These are phyloP conservation scores for Pantherophis alleghaniensis DNA, from an alignment of 2,797 vertebrate genomes.

Conservation along the genomic window DNA sequence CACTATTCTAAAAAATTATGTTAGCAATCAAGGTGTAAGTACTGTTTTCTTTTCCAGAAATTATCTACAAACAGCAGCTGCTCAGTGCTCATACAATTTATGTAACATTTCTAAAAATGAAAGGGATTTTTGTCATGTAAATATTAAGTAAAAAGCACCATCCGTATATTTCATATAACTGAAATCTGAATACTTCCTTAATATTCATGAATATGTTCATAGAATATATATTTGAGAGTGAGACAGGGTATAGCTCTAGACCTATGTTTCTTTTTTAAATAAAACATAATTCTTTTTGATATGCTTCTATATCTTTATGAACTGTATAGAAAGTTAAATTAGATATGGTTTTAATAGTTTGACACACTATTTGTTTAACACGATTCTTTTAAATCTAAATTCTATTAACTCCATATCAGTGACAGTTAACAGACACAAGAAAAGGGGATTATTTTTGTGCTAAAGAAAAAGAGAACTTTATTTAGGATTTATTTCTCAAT, in stretches of 20 bases:
- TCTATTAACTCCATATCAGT: not conserved
- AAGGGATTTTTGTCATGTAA: constrained; percentile 17
- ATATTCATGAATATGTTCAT: not conserved
- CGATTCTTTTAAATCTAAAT: not conserved
- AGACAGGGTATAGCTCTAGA: not conserved
- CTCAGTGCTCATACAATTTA: not conserved
- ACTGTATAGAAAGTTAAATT: not conserved
- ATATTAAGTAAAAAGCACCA: constrained; percentile 42
- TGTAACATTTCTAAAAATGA: not conserved
- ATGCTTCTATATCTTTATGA: not conserved
- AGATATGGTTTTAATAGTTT: not conserved
- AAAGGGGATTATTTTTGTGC: not conserved
- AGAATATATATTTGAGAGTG: not conserved
- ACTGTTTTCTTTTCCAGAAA: not conserved
- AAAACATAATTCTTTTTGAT: not conserved
- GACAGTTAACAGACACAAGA: not conserved
- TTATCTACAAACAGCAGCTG: not conserved
- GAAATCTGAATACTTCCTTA: not conserved
- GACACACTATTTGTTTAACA: not conserved
- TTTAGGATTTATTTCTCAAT: not conserved
- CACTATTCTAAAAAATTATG: not conserved
- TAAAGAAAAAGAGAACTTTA: not conserved
- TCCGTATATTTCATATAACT: constrained; percentile 6
- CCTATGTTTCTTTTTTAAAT: not conserved
- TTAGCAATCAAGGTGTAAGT: not conserved